A percentile compares a stretch with the other conserved stretches of the same genome.
phyloP scores from a whole-genome alignment of 2,797 vertebrate genomes.

The Peromyscus eremicus region DNA sequence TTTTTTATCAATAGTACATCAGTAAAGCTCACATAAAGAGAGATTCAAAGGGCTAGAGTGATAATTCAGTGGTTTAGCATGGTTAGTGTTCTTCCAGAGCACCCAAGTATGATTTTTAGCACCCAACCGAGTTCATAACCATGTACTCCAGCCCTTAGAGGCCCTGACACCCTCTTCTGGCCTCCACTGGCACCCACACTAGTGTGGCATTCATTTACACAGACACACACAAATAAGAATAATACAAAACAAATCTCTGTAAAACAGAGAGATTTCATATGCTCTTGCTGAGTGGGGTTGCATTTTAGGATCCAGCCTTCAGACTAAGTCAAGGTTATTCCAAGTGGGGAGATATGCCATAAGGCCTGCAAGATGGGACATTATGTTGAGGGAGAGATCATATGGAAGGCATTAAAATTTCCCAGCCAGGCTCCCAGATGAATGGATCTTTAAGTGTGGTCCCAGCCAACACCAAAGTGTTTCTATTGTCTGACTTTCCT shows the following conservation, averaged over 20 bases:
- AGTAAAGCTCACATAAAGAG: background rate
- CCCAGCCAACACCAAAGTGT: background rate
- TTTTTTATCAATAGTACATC: background rate
- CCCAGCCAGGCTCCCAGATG: background rate
- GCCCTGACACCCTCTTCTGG: background rate
- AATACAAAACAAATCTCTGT: background rate
- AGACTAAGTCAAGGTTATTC: background rate
- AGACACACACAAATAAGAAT: background rate
- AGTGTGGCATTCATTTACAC: background rate
- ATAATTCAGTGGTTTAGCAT: too few relatives aligned
- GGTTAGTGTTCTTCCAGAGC: background rate
- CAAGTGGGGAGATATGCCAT: background rate
- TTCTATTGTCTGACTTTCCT: background rate
- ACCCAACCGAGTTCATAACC: background rate
- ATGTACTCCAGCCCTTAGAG: background rate
- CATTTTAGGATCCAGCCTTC: conserved; percentile 2
- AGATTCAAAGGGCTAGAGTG: background rate
- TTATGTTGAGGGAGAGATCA: too few relatives aligned
- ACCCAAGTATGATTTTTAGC: too few relatives aligned
- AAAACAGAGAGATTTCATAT: background rate
- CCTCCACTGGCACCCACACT: background rate
- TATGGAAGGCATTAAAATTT: background rate
- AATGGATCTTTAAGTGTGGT: background rate
- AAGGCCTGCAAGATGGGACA: background rate
- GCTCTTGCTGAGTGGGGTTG: background rate